Conservation (phyloP, 2,113 vertebrate genomes). For the Calypte anna region DNA sequence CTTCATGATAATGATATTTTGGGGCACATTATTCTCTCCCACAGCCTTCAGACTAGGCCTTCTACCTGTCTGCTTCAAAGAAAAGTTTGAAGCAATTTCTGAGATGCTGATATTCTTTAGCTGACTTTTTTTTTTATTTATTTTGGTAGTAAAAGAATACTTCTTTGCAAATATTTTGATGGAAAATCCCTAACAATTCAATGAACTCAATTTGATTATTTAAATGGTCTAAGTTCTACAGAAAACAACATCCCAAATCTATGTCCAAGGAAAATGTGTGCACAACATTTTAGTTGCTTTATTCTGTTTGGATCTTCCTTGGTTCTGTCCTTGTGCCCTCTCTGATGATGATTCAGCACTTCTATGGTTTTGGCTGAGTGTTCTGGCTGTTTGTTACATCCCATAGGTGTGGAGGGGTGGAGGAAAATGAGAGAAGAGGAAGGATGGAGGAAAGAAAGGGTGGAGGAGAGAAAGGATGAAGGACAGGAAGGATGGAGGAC, state of each 20-base stretch:
- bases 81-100: slow-evolving; percentile 1
- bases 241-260: not conserved
- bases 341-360: not conserved
- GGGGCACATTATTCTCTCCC: slow-evolving; percentile 10
- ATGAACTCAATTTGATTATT: not conserved
- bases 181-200: not conserved
- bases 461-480: too few species aligned
- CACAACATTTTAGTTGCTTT: not conserved
- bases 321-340: not conserved
- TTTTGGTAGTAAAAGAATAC: not conserved
- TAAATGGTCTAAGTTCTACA: not conserved
- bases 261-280: not conserved
- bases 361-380: not conserved
- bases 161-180: slow-evolving; percentile 29
- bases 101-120: not conserved
- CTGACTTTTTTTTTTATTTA: not conserved
- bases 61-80: not conserved
- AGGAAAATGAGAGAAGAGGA: not conserved
- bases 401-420: not conserved
- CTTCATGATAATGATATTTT: not conserved
- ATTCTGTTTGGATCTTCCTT: not conserved
- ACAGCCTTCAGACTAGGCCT: not conserved
- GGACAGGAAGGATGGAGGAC: too few species aligned
- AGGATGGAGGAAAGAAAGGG: not conserved
- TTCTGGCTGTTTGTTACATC: not conserved